phyloP scores from a whole-genome alignment of 2,797 vertebrate genomes.

The Capromys pilorides region DNA sequence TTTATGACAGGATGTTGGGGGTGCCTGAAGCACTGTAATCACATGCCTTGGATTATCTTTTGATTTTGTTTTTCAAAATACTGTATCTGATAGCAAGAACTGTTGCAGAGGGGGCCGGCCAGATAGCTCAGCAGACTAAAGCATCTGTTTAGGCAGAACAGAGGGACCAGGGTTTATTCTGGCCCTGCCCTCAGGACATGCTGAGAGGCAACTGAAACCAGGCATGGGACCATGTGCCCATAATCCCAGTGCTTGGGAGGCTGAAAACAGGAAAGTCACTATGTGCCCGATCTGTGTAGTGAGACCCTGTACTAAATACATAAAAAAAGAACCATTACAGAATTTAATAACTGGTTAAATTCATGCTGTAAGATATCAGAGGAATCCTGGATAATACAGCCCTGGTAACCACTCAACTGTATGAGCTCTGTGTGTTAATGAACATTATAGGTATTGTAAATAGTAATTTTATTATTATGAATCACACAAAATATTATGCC shows the following conservation, averaged over 20 bases:
- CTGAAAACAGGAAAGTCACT: too few relatives aligned
- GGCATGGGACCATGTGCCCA: too few relatives aligned
- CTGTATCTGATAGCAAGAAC: slow-evolving; percentile 26
- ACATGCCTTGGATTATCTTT: neutral
- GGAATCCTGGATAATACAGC: neutral
- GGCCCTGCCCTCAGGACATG: too few relatives aligned
- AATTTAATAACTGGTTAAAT: neutral
- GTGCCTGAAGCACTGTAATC: neutral
- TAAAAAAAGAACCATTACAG: slow-evolving; percentile 28
- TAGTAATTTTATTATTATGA: slow-evolving; percentile 2
- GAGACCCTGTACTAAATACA: too few relatives aligned
- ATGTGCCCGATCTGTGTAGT: too few relatives aligned
- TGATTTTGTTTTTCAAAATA: slow-evolving; percentile 49
- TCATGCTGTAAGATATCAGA: neutral
- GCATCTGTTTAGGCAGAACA: too few relatives aligned
- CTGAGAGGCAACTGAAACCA: too few relatives aligned
- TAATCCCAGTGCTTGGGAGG: too few relatives aligned
- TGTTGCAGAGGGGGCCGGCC: neutral
- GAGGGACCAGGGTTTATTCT: too few relatives aligned
- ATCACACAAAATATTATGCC: neutral
- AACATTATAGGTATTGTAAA: neutral
- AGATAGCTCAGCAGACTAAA: too few relatives aligned
- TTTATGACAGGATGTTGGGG: neutral
- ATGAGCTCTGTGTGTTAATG: neutral
- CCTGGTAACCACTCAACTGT: neutral